Evolutionary conservation across 2,888 invertebrate genomes (phyloP), one percentile per base, ranked within the genome.

Genomic region (Cryptus viduatorius): DNA sequence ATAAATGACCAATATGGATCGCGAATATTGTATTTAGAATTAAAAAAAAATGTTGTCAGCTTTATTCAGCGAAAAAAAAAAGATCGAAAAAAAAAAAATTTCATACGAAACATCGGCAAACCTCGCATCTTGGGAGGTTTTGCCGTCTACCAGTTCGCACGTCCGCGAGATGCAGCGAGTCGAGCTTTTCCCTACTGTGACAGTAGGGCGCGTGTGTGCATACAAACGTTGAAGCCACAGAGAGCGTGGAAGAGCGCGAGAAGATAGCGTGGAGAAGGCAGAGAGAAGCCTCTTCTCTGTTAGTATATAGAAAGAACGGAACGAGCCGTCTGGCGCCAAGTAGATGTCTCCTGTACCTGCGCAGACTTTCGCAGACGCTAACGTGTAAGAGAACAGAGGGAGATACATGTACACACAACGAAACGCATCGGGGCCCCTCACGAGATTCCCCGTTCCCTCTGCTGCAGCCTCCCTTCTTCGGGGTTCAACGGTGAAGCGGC

Each of bases 241-340:
- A n/a, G 44, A 64, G 29, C 37, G 69, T 37, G 44, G 31, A 69
- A 59, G 24, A 46, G 31, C n/a, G 67, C 59, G 42, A n/a, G 44
- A 77, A 77, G 44, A 69, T 64, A 82, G 12, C 71, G 59, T 59
- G 48, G 73, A 19, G 67, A 72, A 73, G 75, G 50, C 37, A 67
- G 71, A 68, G 71, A 68, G 64, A 42, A 80, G 37, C 72, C 73
- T 71, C 71, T 53, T 24, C 3, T 46, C 56, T 14, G 48, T 64
- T 12, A 67, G 67, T 56, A 67, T 29, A 46, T 65, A 56, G 79
- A 61, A 83, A 85, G 83, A 89, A 87, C 84, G 76, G 86, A 92
- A 91, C 90, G 89, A 91, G 90, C 85, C 82, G 86, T 89, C 90
- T 91, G 92, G 92, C 93, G 92, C 92, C 92, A 90, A 91, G 89